phyloP scores from a whole-genome alignment of 37 sponge, comb jelly and placozoan species.

The Theonella swinhoei region DNA sequence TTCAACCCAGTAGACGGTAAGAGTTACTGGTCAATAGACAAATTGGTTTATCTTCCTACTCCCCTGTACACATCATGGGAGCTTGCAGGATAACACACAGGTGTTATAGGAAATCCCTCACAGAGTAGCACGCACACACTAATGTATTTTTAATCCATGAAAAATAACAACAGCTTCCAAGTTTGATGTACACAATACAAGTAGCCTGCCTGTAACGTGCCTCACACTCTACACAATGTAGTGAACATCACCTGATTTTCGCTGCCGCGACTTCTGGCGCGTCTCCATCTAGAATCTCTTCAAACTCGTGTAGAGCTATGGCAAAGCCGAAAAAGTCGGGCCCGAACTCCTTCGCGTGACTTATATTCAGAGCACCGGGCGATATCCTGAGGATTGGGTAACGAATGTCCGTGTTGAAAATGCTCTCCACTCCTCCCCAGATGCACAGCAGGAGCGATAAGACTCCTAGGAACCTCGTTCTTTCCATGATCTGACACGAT shows the following conservation, averaged over 20 bases:
- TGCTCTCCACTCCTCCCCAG: neutral
- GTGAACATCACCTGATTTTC: neutral
- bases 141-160: no score
- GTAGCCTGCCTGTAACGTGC: no score
- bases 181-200: no score
- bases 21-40: no score
- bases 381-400: neutral
- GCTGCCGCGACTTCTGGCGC: neutral
- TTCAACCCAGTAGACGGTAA: no score
- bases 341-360: neutral
- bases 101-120: no score
- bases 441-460: neutral
- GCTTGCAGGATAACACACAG: no score
- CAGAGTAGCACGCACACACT: no score
- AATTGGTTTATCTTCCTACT: no score
- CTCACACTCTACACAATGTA: no score
- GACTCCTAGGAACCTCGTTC: neutral
- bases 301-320: neutral
- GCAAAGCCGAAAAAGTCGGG: neutral
- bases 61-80: no score
- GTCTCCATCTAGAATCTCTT: neutral
- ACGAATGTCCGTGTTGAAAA: neutral
- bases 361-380: neutral
- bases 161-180: no score
- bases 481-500: neutral